These are phyloP conservation scores for Otolemur crassicaudatus DNA, from an alignment of 2,797 vertebrate genomes.

Conservation along the genomic window DNA sequence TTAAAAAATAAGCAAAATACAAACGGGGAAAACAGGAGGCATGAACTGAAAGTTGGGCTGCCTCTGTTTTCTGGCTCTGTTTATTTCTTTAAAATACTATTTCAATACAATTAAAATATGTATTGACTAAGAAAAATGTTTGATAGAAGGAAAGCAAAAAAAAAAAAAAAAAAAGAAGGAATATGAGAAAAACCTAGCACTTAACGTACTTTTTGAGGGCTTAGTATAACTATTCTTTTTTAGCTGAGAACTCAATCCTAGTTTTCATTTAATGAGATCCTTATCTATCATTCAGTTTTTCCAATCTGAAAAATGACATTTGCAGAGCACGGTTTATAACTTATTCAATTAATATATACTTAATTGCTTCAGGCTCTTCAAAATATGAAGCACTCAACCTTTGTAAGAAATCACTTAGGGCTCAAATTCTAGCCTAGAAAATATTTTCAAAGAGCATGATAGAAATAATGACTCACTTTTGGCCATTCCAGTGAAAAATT, in stretches of 20 bases:
- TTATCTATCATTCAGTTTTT: not conserved
- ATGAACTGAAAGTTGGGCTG: not conserved
- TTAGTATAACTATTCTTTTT: not conserved
- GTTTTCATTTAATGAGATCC: not conserved
- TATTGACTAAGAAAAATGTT: not conserved
- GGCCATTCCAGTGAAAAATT: conserved; percentile 32
- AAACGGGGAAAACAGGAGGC: not conserved
- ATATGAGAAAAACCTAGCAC: not conserved
- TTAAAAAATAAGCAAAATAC: not conserved
- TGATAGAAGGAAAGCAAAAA: not conserved
- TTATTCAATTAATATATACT: conserved; percentile 20
- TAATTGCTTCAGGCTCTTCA: conserved; percentile 37
- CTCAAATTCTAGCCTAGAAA: conserved; percentile 46
- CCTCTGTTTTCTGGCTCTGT: not conserved
- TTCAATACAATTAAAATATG: not conserved
- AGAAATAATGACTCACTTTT: conserved; percentile 47
- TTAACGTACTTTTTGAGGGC: not conserved
- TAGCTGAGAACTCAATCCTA: not conserved
- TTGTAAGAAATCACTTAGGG: conserved; percentile 42
- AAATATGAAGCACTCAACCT: not conserved
- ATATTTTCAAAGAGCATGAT: conserved; percentile 40
- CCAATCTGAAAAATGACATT: conserved; percentile 19
- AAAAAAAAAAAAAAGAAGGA: not conserved
- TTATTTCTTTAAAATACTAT: not conserved
- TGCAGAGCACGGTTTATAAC: conserved; percentile 17